These are phyloP conservation scores for Acinonyx jubatus DNA, from an alignment of 2,113 vertebrate species.

Conservation along the genomic window DNA sequence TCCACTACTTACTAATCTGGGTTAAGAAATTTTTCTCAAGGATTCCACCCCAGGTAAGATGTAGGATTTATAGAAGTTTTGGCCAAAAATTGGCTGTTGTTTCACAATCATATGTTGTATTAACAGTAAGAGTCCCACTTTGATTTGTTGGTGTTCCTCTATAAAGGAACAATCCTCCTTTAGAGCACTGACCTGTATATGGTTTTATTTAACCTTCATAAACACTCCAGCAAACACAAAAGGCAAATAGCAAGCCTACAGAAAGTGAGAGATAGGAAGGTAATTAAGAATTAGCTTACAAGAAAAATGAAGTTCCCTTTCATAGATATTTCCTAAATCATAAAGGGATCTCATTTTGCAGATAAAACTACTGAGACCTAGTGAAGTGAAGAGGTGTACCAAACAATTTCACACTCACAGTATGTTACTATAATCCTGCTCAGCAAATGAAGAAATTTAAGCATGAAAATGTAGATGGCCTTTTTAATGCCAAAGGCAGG, in stretches of 20 bases:
- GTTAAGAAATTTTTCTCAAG: background rate
- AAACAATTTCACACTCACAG: background rate
- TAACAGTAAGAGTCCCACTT: background rate
- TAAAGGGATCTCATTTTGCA: background rate
- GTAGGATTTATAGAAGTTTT: background rate
- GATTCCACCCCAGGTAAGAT: background rate
- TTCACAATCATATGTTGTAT: background rate
- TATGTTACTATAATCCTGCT: background rate
- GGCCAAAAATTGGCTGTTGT: background rate
- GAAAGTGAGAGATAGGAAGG: background rate
- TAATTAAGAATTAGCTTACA: background rate
- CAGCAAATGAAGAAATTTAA: background rate
- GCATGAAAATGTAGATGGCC: background rate
- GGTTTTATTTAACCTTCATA: background rate
- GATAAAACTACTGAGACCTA: background rate
- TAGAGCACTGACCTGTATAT: background rate
- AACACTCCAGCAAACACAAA: background rate
- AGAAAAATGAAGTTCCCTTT: conserved; percentile 3
- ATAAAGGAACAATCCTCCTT: background rate
- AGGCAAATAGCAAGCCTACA: background rate
- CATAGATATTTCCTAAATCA: background rate
- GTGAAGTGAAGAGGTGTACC: background rate
- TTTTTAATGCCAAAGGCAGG: background rate
- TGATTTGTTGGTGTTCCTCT: background rate
- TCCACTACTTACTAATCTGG: background rate